phyloP scores from a whole-genome alignment of 2,797 vertebrate genomes.

The Melanotaenia trifasciata region DNA sequence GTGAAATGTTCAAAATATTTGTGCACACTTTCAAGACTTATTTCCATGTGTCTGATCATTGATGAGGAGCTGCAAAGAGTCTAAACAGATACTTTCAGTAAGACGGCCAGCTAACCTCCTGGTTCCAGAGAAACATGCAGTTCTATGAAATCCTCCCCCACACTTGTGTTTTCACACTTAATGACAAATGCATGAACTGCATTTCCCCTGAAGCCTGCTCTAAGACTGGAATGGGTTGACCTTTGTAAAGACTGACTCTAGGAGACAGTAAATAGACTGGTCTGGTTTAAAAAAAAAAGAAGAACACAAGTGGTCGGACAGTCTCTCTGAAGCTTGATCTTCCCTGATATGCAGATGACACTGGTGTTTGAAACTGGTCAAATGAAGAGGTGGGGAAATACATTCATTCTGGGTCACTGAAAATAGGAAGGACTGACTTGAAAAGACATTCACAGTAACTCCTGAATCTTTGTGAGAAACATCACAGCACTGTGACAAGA shows the following conservation, averaged over 20 bases:
- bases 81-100: conserved; percentile 54
- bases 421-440: conserved; percentile 49
- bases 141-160: conserved; percentile 79
- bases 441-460: conserved; percentile 26
- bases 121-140: conserved; percentile 67
- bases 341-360: conserved; percentile 20
- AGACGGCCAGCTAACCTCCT: conserved; percentile 59
- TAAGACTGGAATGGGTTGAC: conserved; percentile 60
- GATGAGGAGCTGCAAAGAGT: conserved; percentile 30
- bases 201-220: conserved; percentile 63
- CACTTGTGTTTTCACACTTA: conserved; percentile 77
- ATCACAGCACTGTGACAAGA: neutral
- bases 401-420: conserved; percentile 51
- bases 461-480: conserved; percentile 24
- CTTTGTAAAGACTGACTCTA: conserved; percentile 42
- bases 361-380: conserved; percentile 48
- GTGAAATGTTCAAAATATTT: conserved; percentile 2
- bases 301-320: conserved; percentile 5
- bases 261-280: conserved; percentile 45
- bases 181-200: conserved; percentile 65
- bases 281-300: neutral
- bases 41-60: conserved; percentile 12
- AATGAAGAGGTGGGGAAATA: conserved; percentile 56
- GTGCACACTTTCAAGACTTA: neutral
- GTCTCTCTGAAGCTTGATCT: conserved; percentile 15